Evolutionary conservation across 2,888 invertebrate genomes (phyloP).

Genomic region (Chloroclystis v-ata): DNA sequence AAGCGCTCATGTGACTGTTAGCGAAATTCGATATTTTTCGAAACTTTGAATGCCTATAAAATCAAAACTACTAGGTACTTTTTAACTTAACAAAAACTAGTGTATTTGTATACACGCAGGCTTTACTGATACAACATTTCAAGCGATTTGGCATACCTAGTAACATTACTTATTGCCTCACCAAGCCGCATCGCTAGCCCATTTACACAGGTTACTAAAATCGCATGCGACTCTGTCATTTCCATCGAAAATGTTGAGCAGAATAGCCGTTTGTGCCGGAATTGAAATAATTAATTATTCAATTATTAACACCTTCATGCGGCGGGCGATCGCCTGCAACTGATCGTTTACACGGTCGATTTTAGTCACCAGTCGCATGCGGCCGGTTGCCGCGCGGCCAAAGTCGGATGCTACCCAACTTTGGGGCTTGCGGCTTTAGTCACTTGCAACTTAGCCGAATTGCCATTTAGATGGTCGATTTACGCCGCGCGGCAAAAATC

Average conservation of each 20-base stretch:
- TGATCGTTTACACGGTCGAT: constrained; percentile 25
- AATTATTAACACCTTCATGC: no score
- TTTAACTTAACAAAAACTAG: no score
- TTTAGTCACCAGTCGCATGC: constrained; percentile 52
- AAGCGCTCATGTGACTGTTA: no score
- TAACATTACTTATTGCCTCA: no score
- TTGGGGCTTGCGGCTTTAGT: constrained; percentile 43
- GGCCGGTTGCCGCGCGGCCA: constrained; percentile 39
- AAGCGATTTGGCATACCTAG: no score
- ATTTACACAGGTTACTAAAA: constrained; percentile 41
- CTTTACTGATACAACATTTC: no score
- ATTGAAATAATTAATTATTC: constrained; percentile 5
- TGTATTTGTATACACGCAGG: no score
- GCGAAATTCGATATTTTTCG: no score
- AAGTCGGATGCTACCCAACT: constrained; percentile 43
- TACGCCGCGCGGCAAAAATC: constrained; percentile 17
- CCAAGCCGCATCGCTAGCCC: no score
- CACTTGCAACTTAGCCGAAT: constrained; percentile 30
- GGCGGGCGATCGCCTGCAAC: constrained; percentile 25
- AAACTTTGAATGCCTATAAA: no score
- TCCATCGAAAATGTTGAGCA: constrained; percentile 36
- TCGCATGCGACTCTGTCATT: constrained; percentile 42
- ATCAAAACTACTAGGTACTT: no score
- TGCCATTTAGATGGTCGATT: constrained; percentile 8
- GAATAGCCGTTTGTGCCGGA: constrained; percentile 33